Evolutionary conservation across 2,113 vertebrate genomes (phyloP).

Genomic region (Ciconia maguari): DNA sequence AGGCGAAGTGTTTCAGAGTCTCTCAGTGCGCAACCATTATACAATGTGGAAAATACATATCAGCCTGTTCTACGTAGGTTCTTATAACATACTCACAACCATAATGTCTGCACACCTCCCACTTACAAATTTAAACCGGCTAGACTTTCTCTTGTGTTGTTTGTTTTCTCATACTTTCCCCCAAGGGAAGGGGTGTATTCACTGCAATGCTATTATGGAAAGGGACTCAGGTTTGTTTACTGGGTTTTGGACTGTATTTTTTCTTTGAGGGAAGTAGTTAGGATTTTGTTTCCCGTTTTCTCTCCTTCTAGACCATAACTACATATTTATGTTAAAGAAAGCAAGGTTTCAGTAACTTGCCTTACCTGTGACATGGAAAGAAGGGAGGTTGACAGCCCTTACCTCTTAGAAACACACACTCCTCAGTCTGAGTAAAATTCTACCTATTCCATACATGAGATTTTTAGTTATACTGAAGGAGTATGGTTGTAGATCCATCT

Average conservation of each 20-base stretch:
- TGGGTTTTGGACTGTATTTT: not conserved
- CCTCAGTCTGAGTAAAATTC: not conserved
- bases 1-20: not conserved
- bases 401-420: not conserved
- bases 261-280: not conserved
- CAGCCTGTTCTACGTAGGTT: not conserved
- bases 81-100: not conserved
- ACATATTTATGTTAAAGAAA: not conserved
- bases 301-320: not conserved
- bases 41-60: not conserved
- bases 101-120: slow-evolving; percentile 17
- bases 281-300: not conserved
- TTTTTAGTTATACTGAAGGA: not conserved
- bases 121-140: not conserved
- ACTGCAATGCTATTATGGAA: not conserved
- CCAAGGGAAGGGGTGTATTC: slow-evolving; percentile 2
- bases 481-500: not conserved
- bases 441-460: not conserved
- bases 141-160: slow-evolving; percentile 8
- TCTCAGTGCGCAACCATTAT: not conserved
- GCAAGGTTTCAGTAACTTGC: not conserved
- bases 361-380: not conserved
- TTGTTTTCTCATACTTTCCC: slow-evolving; percentile 17
- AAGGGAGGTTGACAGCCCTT: not conserved
- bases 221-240: not conserved